Evolutionary conservation across 2,113 vertebrate species (phyloP).

Genomic region (Fulica atra): DNA sequence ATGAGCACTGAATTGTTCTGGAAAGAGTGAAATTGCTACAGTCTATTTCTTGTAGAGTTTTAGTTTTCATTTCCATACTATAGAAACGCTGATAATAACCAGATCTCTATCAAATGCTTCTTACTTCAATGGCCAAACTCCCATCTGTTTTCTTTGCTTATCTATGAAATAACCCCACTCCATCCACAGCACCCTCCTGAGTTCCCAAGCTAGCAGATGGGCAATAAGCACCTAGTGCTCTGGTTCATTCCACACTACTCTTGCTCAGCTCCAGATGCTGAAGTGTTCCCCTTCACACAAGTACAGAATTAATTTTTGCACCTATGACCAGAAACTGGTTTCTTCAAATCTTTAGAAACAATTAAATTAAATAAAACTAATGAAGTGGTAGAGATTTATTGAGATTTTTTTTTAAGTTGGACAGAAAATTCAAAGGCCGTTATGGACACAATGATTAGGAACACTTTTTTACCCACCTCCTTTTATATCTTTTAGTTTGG

Average conservation of each 20-base stretch:
- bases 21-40: not conserved
- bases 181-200: not conserved
- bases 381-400: too few relatives aligned
- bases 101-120: not conserved
- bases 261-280: not conserved
- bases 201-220: not conserved
- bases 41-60: not conserved
- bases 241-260: not conserved
- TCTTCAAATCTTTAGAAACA: not conserved
- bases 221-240: not conserved
- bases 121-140: not conserved
- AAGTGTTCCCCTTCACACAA: not conserved
- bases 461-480: not conserved
- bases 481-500: not conserved
- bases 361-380: not conserved
- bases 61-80: not conserved
- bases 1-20: fast-evolving
- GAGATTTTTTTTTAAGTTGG: not conserved
- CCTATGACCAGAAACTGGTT: not conserved
- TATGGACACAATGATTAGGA: not conserved
- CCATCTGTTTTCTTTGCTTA: not conserved
- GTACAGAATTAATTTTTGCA: not conserved
- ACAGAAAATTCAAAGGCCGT: not conserved
- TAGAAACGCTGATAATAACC: too few relatives aligned
- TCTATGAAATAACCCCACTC: not conserved